Percentiles rank a stretch among this genome's conserved stretches.
Evolutionary conservation across 1,140 invertebrate species (phyloP).

Genomic region (Fopius arisanus): DNA sequence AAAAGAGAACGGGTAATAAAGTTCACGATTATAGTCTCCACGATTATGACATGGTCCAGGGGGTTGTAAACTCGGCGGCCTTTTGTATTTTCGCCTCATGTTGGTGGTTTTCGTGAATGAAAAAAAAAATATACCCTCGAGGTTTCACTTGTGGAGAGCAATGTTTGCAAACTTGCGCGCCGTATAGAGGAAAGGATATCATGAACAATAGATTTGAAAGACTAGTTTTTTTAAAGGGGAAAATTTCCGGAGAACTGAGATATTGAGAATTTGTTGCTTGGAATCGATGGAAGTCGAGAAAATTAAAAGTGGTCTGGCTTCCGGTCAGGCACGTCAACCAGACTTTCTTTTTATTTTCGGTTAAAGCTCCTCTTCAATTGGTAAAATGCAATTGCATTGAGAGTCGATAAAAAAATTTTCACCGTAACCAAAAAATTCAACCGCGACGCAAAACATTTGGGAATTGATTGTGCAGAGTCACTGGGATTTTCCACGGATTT

Average conservation of each 20-base stretch:
- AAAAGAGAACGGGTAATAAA: slow-evolving; percentile 7
- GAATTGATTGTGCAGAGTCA: too few species aligned
- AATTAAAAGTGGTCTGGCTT: not conserved
- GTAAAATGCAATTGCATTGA: too few species aligned
- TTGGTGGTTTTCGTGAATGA: not conserved
- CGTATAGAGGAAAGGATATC: not conserved
- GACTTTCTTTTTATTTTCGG: too few species aligned
- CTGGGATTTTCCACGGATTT: too few species aligned
- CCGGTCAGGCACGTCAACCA: not conserved
- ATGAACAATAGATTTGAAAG: not conserved
- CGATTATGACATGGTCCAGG: slow-evolving; percentile 18
- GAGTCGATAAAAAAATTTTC: too few species aligned
- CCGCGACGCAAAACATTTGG: too few species aligned
- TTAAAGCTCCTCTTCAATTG: too few species aligned
- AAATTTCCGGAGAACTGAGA: not conserved
- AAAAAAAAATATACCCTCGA: not conserved
- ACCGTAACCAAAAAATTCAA: too few species aligned
- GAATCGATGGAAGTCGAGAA: not conserved
- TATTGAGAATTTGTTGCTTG: not conserved
- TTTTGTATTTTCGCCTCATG: slow-evolving; percentile 15
- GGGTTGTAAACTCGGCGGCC: slow-evolving; percentile 13
- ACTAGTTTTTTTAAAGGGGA: not conserved
- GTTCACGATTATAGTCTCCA: slow-evolving; percentile 18
- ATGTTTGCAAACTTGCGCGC: not conserved
- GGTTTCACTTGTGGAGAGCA: not conserved